Evolutionary conservation across 2,888 invertebrate genomes (phyloP), one percentile per base, ranked within the genome.

Genomic region (Blomia tropicalis): DNA sequence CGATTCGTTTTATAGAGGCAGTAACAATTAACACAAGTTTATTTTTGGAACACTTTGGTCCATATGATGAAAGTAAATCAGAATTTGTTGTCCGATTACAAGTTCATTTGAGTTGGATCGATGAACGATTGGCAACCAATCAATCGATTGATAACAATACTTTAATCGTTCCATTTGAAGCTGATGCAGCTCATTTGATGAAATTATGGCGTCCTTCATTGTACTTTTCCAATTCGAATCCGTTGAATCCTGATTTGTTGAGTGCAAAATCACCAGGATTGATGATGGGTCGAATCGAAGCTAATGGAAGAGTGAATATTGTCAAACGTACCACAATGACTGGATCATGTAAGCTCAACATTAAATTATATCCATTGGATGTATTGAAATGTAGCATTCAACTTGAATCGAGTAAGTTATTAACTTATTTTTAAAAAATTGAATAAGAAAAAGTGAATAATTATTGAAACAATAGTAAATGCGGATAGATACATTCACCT

Each of bases 341-440:
- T 19, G 62, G 58, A 11, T 58, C 85, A 69, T 88, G 88, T 70
- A 85, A 86, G 79, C 84, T 89, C 80, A 82, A 87, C 70, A 75
- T 88, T 65, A 82, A 86, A 72, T 87, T 88, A 72, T 89, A 88
- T 71, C 88, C 88, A 0, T 87, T 89, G 70, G 88, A 89, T 71
- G 82, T 83, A 62, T 88, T 88, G 73, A 80, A 81, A 30, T 89
- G 88, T 71, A 82, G 84, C 23, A 80, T 87, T 70, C 80, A 83
- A 66, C 79, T 87, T 64, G 84, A 85, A 73, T 87, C 86, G 72
- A 87, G 87, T 85, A 77, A 79, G 82, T 78, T 11, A 25, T 19
- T 41, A 41, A 47, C 7, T 47, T 60, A 60, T 5, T 14, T 53
- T 14, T 58, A 23, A 43, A 54, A 17, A 43, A 25, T 58, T 56